Evolutionary conservation across 2,113 vertebrate genomes (phyloP).

Genomic region (Sapajus apella): DNA sequence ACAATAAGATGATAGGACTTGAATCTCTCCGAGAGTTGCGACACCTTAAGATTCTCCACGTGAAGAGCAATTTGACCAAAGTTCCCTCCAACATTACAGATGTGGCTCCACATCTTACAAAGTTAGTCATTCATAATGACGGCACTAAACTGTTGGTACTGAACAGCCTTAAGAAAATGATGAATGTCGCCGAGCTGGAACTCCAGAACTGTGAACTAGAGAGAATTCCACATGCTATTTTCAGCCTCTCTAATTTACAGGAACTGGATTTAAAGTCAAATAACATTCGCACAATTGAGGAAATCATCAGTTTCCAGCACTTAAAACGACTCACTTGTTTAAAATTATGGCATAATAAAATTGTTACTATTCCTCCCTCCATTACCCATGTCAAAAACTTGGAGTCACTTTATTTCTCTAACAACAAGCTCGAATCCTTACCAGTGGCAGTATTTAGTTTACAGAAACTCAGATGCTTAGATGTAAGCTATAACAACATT

Average conservation of each 20-base stretch:
- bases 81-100: conserved; percentile 98
- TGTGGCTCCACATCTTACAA: conserved; percentile 95
- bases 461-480: conserved; percentile 95
- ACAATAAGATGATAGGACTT: conserved; percentile 99
- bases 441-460: conserved; percentile 93
- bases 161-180: conserved; percentile 99
- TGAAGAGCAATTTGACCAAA: conserved; percentile 99
- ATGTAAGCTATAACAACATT: conserved; percentile 95
- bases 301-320: conserved; percentile 99
- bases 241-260: conserved; percentile 97
- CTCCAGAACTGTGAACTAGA: conserved; percentile 98
- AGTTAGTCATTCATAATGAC: conserved; percentile 96
- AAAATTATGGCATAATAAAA: conserved; percentile 99
- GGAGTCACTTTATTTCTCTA: conserved; percentile 95
- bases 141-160: conserved; percentile 97
- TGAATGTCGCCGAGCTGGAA: conserved; percentile 95
- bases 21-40: conserved; percentile 96
- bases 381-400: conserved; percentile 97
- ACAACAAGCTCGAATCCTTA: conserved; percentile 97
- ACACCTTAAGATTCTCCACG: conserved; percentile 94
- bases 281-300: conserved; percentile 97
- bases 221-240: conserved; percentile 98
- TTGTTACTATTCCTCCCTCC: conserved; percentile 95
- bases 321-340: conserved; percentile 97
- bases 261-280: conserved; percentile 98